Evolutionary conservation across 1,140 invertebrate species (phyloP).

Genomic region (Drosophila mayri): DNA sequence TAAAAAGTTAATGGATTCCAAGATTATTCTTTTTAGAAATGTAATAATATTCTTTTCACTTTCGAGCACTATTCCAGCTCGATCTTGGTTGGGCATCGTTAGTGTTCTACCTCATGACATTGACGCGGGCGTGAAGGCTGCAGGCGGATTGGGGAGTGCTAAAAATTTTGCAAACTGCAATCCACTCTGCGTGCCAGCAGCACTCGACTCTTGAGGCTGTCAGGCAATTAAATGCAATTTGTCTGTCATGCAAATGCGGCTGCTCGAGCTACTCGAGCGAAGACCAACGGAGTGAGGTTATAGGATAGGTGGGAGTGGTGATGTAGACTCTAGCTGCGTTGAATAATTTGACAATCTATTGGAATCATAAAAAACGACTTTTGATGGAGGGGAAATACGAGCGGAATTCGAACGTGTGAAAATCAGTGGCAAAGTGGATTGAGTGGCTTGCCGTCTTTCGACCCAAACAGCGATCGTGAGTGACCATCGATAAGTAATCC

Average conservation of each 20-base stretch:
- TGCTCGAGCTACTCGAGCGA: conserved; percentile 5
- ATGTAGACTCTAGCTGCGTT: conserved; percentile 22
- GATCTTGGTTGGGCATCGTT: conserved; percentile 9
- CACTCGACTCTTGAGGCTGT: conserved; percentile 49
- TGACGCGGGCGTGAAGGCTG: not conserved
- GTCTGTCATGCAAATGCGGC: conserved; percentile 51
- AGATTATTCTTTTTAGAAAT: not conserved
- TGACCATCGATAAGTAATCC: conserved; percentile 35
- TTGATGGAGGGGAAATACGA: conserved; percentile 40
- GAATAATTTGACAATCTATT: conserved; percentile 62
- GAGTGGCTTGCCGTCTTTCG: conserved; percentile 1
- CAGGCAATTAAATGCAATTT: conserved; percentile 77
- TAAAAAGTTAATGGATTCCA: not conserved
- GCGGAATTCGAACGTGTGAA: conserved; percentile 25
- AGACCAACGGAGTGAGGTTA: conserved; percentile 7
- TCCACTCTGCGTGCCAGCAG: conserved; percentile 12
- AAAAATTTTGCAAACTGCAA: conserved; percentile 12
- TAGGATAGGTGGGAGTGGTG: not conserved
- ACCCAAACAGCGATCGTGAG: conserved; percentile 7
- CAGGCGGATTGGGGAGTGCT: conserved; percentile 27
- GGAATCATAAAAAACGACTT: conserved; percentile 46
- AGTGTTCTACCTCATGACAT: conserved; percentile 18
- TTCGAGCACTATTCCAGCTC: conserved; percentile 1
- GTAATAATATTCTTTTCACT: not conserved
- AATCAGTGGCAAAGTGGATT: conserved; percentile 31